phyloP scores from a whole-genome alignment of 2,797 vertebrate genomes.

The Gallinago nigripennis region DNA sequence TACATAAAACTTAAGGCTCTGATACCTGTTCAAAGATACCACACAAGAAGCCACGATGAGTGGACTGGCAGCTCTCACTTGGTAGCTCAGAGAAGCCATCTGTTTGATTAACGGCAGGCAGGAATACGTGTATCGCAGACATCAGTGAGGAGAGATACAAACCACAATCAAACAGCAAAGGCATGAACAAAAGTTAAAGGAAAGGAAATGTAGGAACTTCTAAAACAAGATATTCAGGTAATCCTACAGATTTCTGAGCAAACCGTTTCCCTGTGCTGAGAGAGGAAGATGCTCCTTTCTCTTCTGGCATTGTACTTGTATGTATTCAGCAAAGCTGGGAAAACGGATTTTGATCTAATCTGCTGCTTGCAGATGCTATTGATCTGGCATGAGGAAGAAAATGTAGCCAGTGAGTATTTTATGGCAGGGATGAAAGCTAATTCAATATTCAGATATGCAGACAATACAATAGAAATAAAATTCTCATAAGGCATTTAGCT shows the following conservation, averaged over 20 bases:
- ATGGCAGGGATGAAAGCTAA: not conserved
- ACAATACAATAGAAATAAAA: slow-evolving; percentile 8
- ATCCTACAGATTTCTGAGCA: not conserved
- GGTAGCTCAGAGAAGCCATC: not conserved
- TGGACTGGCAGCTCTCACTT: not conserved
- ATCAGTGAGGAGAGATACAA: not conserved
- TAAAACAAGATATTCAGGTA: not conserved
- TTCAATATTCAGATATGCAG: slow-evolving; percentile 1
- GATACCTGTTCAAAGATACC: not conserved
- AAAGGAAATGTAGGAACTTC: not conserved
- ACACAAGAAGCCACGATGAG: not conserved
- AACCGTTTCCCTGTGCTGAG: not conserved
- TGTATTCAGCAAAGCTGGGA: not conserved
- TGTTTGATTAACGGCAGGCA: not conserved
- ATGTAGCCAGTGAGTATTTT: not conserved
- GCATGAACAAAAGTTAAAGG: not conserved
- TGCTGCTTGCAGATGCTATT: not conserved
- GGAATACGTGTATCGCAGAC: rapidly evolving
- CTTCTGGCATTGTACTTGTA: not conserved
- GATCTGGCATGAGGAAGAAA: not conserved
- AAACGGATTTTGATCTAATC: not conserved
- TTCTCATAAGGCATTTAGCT: not conserved
- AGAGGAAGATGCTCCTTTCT: not conserved
- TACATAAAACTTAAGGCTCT: not conserved
- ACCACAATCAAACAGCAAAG: not conserved